These are phyloP conservation scores for Boloria selene DNA, from an alignment of 2,888 invertebrate genomes.

Conservation along the genomic window DNA sequence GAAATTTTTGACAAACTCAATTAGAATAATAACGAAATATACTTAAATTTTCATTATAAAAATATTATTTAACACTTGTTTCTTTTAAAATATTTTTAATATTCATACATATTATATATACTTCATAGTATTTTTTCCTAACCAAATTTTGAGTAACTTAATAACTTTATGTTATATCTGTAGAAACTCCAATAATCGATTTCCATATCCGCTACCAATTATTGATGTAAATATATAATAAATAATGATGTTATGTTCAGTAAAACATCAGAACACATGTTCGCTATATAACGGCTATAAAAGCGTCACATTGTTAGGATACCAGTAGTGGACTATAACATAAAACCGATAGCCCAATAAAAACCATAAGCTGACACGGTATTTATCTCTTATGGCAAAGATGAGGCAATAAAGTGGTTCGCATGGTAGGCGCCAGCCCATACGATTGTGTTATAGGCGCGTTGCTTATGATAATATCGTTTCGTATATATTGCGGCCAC, in stretches of 20 bases:
- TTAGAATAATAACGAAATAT: not conserved
- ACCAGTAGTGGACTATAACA: constrained; percentile 35
- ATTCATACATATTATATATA: no score
- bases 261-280: not conserved
- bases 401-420: constrained; percentile 42
- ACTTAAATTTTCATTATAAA: not conserved
- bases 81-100: no score
- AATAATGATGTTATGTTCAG: not conserved
- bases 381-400: constrained; percentile 43
- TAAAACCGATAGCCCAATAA: constrained; percentile 43
- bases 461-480: constrained; percentile 19
- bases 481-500: constrained; percentile 18
- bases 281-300: constrained; percentile 21
- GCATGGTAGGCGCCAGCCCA: constrained; percentile 40
- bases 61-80: not conserved
- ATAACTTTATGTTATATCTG: no score
- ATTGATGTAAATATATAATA: no score
- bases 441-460: constrained; percentile 37
- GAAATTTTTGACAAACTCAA: not conserved
- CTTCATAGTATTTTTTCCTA: no score
- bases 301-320: constrained; percentile 28
- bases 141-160: no score
- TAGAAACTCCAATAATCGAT: no score
- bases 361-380: constrained; percentile 41
- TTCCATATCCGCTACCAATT: no score